Evolutionary conservation across 2,797 vertebrate species (phyloP).

Genomic region (Platyrinchus mystaceus): DNA sequence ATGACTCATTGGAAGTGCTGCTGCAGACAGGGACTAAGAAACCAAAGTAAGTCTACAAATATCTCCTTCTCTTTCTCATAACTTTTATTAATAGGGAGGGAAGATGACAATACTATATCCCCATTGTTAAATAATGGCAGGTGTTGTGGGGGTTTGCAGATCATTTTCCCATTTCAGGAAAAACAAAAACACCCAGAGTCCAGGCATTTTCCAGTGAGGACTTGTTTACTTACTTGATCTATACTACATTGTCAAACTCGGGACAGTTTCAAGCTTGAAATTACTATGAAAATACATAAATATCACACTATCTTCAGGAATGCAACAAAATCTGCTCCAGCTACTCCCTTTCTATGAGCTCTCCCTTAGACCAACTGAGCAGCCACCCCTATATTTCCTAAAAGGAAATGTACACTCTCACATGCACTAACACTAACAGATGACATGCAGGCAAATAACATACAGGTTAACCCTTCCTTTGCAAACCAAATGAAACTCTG

Average conservation of each 20-base stretch:
- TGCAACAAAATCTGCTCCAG: not conserved
- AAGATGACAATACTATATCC: not conserved
- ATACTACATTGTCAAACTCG: not conserved
- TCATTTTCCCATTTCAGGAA: not conserved
- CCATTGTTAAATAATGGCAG: not conserved
- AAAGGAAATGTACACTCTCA: not conserved
- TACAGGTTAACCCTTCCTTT: not conserved
- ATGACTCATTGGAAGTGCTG: conserved; percentile 26
- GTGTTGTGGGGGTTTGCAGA: not conserved
- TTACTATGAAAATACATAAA: not conserved
- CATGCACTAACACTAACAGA: not conserved
- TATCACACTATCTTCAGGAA: not conserved
- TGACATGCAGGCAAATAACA: not conserved
- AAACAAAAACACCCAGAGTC: not conserved
- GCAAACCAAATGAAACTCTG: not conserved
- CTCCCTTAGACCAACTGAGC: not conserved
- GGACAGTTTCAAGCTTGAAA: not conserved
- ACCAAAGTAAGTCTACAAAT: not conserved
- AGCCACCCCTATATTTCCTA: not conserved
- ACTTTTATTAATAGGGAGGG: not conserved
- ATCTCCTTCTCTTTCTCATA: not conserved
- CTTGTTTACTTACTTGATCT: not conserved
- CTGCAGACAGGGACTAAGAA: not conserved
- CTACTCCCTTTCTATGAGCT: not conserved
- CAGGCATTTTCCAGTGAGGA: not conserved